These are phyloP conservation scores for Tetraodon nigroviridis DNA, from an alignment of 2,113 vertebrate species.

Conservation along the genomic window DNA sequence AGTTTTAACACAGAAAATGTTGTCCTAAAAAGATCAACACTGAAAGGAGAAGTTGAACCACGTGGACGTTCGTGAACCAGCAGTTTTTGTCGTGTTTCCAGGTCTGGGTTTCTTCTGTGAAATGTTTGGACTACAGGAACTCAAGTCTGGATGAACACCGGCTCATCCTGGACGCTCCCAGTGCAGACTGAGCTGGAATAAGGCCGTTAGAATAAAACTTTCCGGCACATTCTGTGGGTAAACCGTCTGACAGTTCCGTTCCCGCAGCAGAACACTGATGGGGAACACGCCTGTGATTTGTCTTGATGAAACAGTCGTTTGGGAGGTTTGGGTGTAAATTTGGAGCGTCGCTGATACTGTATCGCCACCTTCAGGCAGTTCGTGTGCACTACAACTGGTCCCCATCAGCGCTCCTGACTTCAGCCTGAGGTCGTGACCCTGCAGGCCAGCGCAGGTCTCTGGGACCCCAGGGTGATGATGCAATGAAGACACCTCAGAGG, in stretches of 20 bases:
- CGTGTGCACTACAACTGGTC: conserved; percentile 15
- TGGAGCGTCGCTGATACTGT: not conserved
- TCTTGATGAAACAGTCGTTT: too few species aligned
- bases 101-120: not conserved
- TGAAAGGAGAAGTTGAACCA: conserved; percentile 17
- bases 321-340: not conserved
- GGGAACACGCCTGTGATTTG: too few species aligned
- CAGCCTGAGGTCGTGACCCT: not conserved
- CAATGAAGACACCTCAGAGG: conserved; percentile 21
- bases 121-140: not conserved
- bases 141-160: too few species aligned
- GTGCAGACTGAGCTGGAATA: too few species aligned
- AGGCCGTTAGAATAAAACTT: too few species aligned
- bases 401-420: not conserved
- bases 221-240: too few species aligned
- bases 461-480: conserved; percentile 8
- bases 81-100: not conserved
- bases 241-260: too few species aligned
- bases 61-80: conserved; percentile 10
- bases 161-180: too few species aligned
- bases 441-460: conserved; percentile 11
- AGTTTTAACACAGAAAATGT: too few species aligned
- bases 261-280: too few species aligned
- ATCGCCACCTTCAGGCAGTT: conserved; percentile 46
- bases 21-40: too few species aligned